phyloP scores from a whole-genome alignment of 2,113 vertebrate genomes.

The Redunca redunca region DNA sequence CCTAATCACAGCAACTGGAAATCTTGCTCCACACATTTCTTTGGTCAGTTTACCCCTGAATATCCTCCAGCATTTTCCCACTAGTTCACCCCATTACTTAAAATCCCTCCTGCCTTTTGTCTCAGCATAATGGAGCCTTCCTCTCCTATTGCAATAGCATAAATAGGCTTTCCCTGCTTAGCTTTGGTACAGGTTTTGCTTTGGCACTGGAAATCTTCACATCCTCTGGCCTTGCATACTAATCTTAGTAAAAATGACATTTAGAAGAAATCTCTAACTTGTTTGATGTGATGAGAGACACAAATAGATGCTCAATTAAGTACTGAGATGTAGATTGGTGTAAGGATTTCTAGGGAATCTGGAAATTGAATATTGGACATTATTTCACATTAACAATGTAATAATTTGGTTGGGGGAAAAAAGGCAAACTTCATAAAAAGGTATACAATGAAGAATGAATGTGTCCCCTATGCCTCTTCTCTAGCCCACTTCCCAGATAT shows the following conservation, averaged over 20 bases:
- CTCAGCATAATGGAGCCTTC: background rate
- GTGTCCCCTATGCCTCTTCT: background rate
- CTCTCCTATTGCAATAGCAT: background rate
- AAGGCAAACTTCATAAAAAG: background rate
- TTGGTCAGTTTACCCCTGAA: background rate
- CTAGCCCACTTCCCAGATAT: background rate
- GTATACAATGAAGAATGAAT: background rate
- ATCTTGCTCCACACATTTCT: background rate
- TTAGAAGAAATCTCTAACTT: background rate
- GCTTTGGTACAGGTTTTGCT: background rate
- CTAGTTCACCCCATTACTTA: background rate
- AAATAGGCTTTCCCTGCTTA: background rate
- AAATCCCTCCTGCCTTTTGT: background rate
- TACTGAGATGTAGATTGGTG: background rate
- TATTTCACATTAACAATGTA: background rate
- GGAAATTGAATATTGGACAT: background rate
- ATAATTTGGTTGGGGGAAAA: background rate
- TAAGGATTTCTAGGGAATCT: background rate
- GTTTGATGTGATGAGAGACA: background rate
- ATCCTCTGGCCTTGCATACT: background rate
- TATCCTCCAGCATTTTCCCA: background rate
- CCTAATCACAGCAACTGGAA: background rate
- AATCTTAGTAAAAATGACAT: background rate
- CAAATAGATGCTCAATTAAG: background rate
- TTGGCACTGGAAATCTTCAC: background rate